Conservation (phyloP, 92 coral and sea anemone species). For the Paramuricea clavata region DNA sequence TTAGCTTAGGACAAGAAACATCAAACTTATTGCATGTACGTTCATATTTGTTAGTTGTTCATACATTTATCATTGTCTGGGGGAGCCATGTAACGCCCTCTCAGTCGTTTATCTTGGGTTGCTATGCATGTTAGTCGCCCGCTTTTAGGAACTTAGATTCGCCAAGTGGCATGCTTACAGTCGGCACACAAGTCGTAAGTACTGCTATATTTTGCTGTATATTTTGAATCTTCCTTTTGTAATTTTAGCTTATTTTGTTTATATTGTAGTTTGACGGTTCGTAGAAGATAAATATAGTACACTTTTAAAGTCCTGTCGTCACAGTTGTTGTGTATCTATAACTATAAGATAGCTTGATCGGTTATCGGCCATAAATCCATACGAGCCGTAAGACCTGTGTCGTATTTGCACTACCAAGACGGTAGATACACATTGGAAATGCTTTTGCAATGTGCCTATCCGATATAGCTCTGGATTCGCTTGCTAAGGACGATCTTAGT, state of each 20-base stretch:
- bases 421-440: no score
- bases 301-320: conserved; percentile 1
- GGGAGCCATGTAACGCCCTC: conserved; percentile 55
- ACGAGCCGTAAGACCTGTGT: no score
- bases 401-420: no score
- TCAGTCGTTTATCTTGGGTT: conserved; percentile 17
- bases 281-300: conserved; percentile 13
- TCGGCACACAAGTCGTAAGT: conserved; percentile 51
- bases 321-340: no score
- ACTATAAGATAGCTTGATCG: no score
- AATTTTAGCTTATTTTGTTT: conserved; percentile 19
- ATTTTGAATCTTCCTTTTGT: not conserved
- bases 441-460: not conserved
- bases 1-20: not conserved
- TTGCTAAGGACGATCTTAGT: no score
- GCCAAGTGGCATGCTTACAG: conserved; percentile 2
- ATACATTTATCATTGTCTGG: conserved; percentile 36
- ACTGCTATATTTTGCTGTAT: conserved; percentile 14
- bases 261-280: conserved; percentile 61
- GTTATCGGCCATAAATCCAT: not conserved
- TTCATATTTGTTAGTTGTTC: conserved; percentile 9
- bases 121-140: not conserved
- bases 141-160: conserved; percentile 8
- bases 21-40: not conserved
- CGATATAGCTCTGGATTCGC: not conserved